Conservation (phyloP, 2,888 invertebrate genomes). For the Drosophila robusta region DNA sequence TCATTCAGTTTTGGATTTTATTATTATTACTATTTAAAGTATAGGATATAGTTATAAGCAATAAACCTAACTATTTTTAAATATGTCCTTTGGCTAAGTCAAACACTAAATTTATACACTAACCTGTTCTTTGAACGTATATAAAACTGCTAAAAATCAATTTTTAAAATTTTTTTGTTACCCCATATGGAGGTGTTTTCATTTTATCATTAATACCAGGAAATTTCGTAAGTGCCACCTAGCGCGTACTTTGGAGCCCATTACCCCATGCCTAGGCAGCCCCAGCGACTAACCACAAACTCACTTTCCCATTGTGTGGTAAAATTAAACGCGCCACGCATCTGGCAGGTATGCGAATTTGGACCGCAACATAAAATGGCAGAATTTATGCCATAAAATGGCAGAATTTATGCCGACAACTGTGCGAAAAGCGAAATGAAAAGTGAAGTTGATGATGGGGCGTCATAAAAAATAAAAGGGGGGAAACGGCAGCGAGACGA, state of each 20-base stretch:
- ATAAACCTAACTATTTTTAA: no score
- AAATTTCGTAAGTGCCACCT: background rate
- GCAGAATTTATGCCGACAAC: conserved; percentile 63
- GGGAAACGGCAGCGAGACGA: conserved; percentile 41
- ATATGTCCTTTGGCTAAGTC: no score
- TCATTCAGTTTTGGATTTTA: no score
- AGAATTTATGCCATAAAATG: conserved; percentile 67
- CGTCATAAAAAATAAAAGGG: conserved; percentile 32
- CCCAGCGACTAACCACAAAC: conserved; percentile 44
- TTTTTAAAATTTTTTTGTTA: no score
- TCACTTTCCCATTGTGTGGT: conserved; percentile 49
- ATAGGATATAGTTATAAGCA: no score
- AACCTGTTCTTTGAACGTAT: no score
- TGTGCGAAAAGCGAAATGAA: conserved; percentile 64
- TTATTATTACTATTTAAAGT: no score
- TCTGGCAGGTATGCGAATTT: conserved; percentile 18
- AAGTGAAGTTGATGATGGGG: conserved; percentile 55
- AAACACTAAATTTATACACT: no score
- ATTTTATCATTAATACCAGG: no score
- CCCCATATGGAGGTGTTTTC: no score
- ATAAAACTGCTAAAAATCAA: no score
- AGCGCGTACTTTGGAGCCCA: conserved; percentile 1
- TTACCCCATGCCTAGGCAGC: conserved; percentile 14
- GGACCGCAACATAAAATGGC: conserved; percentile 57
- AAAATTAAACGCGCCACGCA: conserved; percentile 16